Percentiles rank a stretch among this genome's conserved stretches.
These are phyloP conservation scores for Synergus gifuensis DNA, from an alignment of 2,888 invertebrate genomes.

Conservation along the genomic window DNA sequence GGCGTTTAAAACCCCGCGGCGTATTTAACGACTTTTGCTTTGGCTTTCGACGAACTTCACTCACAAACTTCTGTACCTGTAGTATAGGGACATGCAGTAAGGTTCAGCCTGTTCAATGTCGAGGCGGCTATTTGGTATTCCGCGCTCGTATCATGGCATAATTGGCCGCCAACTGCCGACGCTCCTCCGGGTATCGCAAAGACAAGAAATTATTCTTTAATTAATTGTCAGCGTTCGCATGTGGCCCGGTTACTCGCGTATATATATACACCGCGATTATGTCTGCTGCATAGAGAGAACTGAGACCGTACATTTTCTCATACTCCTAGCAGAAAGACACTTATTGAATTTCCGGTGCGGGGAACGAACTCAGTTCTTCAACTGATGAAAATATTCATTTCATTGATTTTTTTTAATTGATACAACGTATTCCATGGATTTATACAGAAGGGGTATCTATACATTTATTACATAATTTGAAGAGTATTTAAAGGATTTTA, in stretches of 20 bases:
- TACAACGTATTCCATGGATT: too few relatives aligned
- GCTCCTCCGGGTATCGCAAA: slow-evolving; percentile 71
- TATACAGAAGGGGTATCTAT: too few relatives aligned
- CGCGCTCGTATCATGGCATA: slow-evolving; percentile 74
- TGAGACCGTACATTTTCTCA: slow-evolving; percentile 1
- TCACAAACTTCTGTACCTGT: slow-evolving; percentile 41
- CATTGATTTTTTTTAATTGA: too few relatives aligned
- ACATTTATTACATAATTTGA: too few relatives aligned
- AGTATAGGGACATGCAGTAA: slow-evolving; percentile 46
- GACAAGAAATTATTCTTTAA: slow-evolving; percentile 78
- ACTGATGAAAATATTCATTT: too few relatives aligned
- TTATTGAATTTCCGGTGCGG: background rate
- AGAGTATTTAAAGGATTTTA: too few relatives aligned
- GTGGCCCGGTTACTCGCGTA: slow-evolving; percentile 53
- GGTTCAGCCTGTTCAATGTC: slow-evolving; percentile 46
- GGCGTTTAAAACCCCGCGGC: slow-evolving; percentile 45
- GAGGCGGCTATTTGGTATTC: slow-evolving; percentile 75
- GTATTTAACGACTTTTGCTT: slow-evolving; percentile 55
- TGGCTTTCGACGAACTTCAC: slow-evolving; percentile 55
- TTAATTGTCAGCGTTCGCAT: slow-evolving; percentile 74
- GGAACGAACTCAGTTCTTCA: background rate
- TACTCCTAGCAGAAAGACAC: background rate
- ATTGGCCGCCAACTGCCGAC: slow-evolving; percentile 76
- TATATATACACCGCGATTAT: slow-evolving; percentile 29
- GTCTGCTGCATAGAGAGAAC: slow-evolving; percentile 15